Conservation (phyloP, 1,140 invertebrate species). For the Eufriesea mexicana region DNA sequence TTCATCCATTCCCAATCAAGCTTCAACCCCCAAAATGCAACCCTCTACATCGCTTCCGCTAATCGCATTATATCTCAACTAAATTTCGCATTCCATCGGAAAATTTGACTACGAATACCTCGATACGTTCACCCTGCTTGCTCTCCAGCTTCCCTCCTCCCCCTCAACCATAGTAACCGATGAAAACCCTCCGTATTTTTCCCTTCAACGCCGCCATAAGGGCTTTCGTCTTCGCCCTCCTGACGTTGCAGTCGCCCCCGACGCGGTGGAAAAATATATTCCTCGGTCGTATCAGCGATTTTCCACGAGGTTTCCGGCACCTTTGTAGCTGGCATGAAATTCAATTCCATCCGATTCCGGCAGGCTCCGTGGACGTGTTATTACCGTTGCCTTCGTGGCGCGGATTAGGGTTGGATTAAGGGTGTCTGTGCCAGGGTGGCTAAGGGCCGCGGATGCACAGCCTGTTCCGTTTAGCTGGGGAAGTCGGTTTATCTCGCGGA, state of each 20-base stretch:
- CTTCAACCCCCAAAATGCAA: neutral
- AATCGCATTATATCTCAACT: neutral
- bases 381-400: conserved; percentile 32
- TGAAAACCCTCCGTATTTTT: neutral
- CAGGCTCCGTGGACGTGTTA: conserved; percentile 37
- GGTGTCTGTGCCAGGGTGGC: neutral
- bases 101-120: too few species aligned
- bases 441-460: neutral
- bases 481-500: neutral
- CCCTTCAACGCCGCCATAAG: neutral
- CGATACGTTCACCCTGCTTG: too few species aligned
- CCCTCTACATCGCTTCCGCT: neutral
- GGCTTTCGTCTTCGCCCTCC: neutral
- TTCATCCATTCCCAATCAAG: too few species aligned
- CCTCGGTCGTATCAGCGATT: neutral
- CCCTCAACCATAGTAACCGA: neutral
- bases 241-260: neutral
- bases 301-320: neutral
- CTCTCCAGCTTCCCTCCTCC: too few species aligned
- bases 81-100: too few species aligned
- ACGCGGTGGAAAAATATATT: neutral
- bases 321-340: conserved; percentile 43
- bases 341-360: conserved; percentile 52
- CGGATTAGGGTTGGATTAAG: conserved; percentile 42
- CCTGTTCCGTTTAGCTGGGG: neutral